Evolutionary conservation across 2,797 vertebrate genomes (phyloP), one percentile per base, ranked within the genome.

Genomic region (Mormyrops boulengeri): DNA sequence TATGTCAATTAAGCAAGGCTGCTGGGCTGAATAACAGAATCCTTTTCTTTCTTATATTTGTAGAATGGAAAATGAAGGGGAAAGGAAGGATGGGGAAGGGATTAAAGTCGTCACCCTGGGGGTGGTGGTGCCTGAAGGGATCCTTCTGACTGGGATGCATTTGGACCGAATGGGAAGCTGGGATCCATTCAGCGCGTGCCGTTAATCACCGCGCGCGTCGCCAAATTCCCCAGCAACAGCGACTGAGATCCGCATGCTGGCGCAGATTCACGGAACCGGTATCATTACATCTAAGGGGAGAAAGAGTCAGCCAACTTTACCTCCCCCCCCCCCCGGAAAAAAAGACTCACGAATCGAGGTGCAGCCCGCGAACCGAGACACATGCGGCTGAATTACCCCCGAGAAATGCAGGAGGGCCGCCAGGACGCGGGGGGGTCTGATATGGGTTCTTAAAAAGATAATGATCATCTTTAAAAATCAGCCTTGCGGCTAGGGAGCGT

Each of bases 1-100:
- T 91, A 95, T 94, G 94, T 95, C 93, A 95, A 95, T 95, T 94
- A 94, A 91, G 91, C 12, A 91, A 89, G 92, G 93, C 94, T 92
- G 88, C 89, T 91, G 84, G 88, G 90, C 92, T 92, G 89, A 89
- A 22, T 22, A 47, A 30, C 8, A 17, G 4, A 85, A 55, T 55
- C 19, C 12, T 53, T 30, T 53, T 30, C 22, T 49, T 55, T 86
- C 85, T 86, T n/a, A 22, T 55, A 52, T 30, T 55, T 14, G 17
- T 22, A 91, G 91, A 92, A 34, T 88, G 47, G 55, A 57, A 89
- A 90, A 57, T 11, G 0, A 87, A 89, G 87, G 89, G 91, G 89
- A 89, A 92, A 84, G 77, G 55, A 88, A 90, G 88, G 52, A 69
- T 89, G 87, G 91, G 91, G 90, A 93, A 92, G 91, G 92, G 91